Evolutionary conservation across 2,888 invertebrate species (phyloP).

Genomic region (Idaea biselata): DNA sequence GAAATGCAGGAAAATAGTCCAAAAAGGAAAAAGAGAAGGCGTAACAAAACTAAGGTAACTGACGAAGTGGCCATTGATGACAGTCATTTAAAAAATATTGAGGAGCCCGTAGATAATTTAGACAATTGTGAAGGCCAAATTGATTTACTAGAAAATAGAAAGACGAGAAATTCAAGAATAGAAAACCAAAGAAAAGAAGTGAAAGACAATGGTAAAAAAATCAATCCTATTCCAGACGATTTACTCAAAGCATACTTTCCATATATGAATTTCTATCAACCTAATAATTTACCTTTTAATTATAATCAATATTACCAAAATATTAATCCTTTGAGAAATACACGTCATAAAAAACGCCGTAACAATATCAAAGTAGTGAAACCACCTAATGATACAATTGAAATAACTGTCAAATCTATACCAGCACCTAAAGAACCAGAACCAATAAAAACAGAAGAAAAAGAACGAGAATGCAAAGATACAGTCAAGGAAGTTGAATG

Average conservation of each 20-base stretch:
- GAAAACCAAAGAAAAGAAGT: constrained; percentile 8
- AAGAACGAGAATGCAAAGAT: constrained; percentile 23
- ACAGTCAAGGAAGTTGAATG: constrained; percentile 15
- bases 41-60: constrained; percentile 3
- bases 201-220: constrained; percentile 2
- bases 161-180: constrained; percentile 28
- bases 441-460: constrained; percentile 5
- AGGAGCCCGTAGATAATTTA: constrained; percentile 19
- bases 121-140: constrained; percentile 28
- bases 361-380: constrained; percentile 15
- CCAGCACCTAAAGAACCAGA: constrained; percentile 2
- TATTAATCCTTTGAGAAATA: constrained; percentile 13
- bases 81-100: constrained; percentile 13
- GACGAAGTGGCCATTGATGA: constrained; percentile 4
- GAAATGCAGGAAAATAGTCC: constrained; percentile 13
- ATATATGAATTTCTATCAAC: constrained; percentile 25
- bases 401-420: constrained; percentile 1
- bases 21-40: neutral
- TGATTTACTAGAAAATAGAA: constrained; percentile 29
- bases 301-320: constrained; percentile 33
- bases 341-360: constrained; percentile 19
- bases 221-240: constrained; percentile 17
- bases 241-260: constrained; percentile 19
- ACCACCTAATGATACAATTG: constrained; percentile 4
- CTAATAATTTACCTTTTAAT: constrained; percentile 26